Base-by-base conservation (phyloP, 2,113 vertebrate species). In the Loxodonta africana region DNA sequence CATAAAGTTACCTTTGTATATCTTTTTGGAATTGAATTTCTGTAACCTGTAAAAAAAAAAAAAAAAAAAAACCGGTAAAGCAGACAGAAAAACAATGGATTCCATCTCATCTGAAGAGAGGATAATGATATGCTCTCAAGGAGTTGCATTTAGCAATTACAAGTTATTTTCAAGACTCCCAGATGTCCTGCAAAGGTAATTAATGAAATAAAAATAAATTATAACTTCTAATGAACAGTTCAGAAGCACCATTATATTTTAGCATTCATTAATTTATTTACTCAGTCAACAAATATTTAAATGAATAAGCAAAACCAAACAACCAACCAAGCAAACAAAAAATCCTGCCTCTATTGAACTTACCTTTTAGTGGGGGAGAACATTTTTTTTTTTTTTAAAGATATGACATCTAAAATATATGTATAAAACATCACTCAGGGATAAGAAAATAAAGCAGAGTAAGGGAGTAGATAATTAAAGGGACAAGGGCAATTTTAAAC, bases 61-160 rank as follows among this genome's bases (percentile, higher is more conserved):
- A 37, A 37, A 37, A 37, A 37, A 37, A n/a, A n/a, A 98, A 98
- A 88, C 97, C 97, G 2, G 97, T 98, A n/a, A 98, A 98, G 92
- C 98, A 98, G 9, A 98, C 95, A 94, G 97, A 98, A 97, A 98
- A 99, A 95, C 98, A 98, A 46, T 98, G 96, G 25, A 98, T 94
- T 97, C 89, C 48, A 91, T 98, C 94, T 83, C 92, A 94, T 83
- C 98, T 98, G 97, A 98, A 98, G 57, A 98, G 90, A 63, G 96
- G 97, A 69, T 97, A 98, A 97, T 97, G 98, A 33, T 92, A 28
- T 18, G 95, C 93, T 97, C 6, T 97, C 6, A 95, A 93, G 86
- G 97, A 98, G 1, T 86, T 83, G 41, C 97, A 98, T 53, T 98
- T 95, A 78, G 73, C 91, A 78, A 78, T 98, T 98, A 78, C 98